phyloP scores from a whole-genome alignment of 2,113 vertebrate species.

The Larimichthys crocea region DNA sequence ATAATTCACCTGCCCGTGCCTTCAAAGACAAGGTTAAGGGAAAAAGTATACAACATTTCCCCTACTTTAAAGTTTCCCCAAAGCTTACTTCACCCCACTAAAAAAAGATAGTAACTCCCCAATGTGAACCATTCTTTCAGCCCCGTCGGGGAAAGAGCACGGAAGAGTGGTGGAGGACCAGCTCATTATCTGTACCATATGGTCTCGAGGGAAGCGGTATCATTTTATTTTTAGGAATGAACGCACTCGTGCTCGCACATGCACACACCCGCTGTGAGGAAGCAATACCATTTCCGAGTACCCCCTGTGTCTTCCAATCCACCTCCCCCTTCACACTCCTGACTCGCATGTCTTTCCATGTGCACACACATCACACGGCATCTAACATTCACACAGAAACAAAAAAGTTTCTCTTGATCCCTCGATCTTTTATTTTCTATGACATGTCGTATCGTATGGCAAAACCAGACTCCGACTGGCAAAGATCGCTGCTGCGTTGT shows the following conservation, averaged over 20 bases:
- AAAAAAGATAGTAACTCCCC: conserved; percentile 20
- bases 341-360: background rate
- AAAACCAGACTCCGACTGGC: background rate
- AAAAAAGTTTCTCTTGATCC: background rate
- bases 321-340: background rate
- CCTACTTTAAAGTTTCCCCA: conserved; percentile 17
- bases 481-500: conserved; percentile 5
- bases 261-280: conserved; percentile 52
- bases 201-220: conserved; percentile 55
- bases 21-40: conserved; percentile 17
- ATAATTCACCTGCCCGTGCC: background rate
- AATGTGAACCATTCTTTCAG: background rate
- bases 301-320: conserved; percentile 36
- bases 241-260: conserved; percentile 5
- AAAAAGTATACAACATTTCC: background rate
- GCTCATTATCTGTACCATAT: conserved; percentile 60
- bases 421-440: background rate
- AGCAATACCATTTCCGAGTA: conserved; percentile 45
- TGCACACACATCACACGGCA: background rate
- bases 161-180: conserved; percentile 28
- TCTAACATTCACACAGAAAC: background rate
- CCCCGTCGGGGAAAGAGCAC: background rate
- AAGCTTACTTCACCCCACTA: background rate
- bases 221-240: conserved; percentile 68
- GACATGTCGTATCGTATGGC: background rate